A percentile compares a stretch with the other conserved stretches of the same genome.
phyloP scores from a whole-genome alignment of 2,113 vertebrate species.

The Steatornis caripensis region DNA sequence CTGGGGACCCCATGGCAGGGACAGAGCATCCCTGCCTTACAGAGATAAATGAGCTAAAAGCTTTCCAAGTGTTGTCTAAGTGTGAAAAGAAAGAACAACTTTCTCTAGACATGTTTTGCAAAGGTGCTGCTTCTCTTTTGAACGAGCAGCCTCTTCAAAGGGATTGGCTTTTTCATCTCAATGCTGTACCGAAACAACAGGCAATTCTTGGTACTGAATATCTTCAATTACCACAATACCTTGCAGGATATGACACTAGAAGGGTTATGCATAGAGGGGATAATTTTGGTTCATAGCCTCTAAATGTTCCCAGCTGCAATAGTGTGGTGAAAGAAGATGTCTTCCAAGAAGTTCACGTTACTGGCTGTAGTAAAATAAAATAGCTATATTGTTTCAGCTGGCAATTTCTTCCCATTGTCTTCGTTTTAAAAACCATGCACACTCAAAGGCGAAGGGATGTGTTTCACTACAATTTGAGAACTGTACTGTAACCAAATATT shows the following conservation, averaged over 20 bases:
- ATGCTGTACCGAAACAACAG: neutral
- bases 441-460: slow-evolving; percentile 84
- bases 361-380: slow-evolving; percentile 85
- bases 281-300: slow-evolving; percentile 81
- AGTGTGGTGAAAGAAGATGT: slow-evolving; percentile 93
- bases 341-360: slow-evolving; percentile 99
- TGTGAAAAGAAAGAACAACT: slow-evolving; percentile 7
- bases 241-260: slow-evolving; percentile 49
- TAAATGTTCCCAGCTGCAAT: slow-evolving; percentile 75
- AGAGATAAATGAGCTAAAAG: neutral
- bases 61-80: neutral
- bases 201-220: slow-evolving; percentile 29
- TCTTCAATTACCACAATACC: slow-evolving; percentile 45
- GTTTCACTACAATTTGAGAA: slow-evolving; percentile 89
- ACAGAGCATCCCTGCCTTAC: neutral
- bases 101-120: slow-evolving; percentile 24
- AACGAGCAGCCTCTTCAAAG: slow-evolving; percentile 22
- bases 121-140: neutral
- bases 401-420: slow-evolving; percentile 89
- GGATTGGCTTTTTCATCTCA: slow-evolving; percentile 60
- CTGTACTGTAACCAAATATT: slow-evolving; percentile 91
- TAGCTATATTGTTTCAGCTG: slow-evolving; percentile 89
- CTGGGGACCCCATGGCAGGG: neutral
- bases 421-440: slow-evolving; percentile 84
- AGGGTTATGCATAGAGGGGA: slow-evolving; percentile 70